Conservation (phyloP, 2,888 invertebrate species). For the Spilarctia lutea region DNA sequence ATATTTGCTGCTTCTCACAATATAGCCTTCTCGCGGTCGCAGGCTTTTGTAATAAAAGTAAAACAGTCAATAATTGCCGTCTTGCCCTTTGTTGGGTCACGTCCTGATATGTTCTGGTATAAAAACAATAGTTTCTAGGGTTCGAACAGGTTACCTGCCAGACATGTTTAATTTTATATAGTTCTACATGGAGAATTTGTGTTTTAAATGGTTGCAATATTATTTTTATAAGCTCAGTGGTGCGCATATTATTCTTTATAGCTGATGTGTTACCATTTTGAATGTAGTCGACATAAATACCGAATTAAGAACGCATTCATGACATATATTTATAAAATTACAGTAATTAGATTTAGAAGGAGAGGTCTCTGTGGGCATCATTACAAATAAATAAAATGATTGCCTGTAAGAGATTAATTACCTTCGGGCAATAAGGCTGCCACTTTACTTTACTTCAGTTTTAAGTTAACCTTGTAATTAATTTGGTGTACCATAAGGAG, state of each 20-base stretch:
- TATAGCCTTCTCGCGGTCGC: not conserved
- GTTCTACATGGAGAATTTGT: not conserved
- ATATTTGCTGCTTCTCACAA: not conserved
- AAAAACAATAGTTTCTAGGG: slow-evolving; percentile 44
- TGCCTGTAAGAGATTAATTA: too few relatives aligned
- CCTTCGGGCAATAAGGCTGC: too few relatives aligned
- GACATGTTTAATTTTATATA: slow-evolving; percentile 4
- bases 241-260: not conserved
- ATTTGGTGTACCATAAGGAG: too few relatives aligned
- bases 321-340: too few relatives aligned
- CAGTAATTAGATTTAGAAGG: too few relatives aligned
- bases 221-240: not conserved
- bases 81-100: slow-evolving; percentile 51
- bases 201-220: not conserved
- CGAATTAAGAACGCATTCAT: too few relatives aligned
- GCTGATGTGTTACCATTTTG: not conserved
- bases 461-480: too few relatives aligned
- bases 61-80: slow-evolving; percentile 5
- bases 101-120: slow-evolving; percentile 25
- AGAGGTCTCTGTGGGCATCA: too few relatives aligned
- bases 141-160: slow-evolving; percentile 10
- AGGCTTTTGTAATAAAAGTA: slow-evolving; percentile 5
- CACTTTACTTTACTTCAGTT: too few relatives aligned
- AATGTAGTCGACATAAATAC: too few relatives aligned
- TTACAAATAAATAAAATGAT: too few relatives aligned